These are phyloP conservation scores for Phymatocera aterrima DNA, from an alignment of 2,888 invertebrate genomes.

Conservation along the genomic window DNA sequence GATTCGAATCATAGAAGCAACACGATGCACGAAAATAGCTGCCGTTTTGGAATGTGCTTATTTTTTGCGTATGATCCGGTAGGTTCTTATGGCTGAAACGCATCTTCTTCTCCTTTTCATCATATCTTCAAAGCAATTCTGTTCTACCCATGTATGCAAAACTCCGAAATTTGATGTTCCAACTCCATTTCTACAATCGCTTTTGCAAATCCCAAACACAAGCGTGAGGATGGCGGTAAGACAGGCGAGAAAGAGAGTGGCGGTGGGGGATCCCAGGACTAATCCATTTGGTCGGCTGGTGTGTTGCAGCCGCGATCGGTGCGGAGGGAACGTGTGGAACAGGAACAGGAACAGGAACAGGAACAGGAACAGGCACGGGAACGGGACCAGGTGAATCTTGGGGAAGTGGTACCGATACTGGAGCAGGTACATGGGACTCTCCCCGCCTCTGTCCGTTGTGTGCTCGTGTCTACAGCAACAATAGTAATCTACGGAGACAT, in stretches of 20 bases:
- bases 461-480: constrained; percentile 68
- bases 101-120: too few relatives aligned
- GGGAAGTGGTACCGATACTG: constrained; percentile 53
- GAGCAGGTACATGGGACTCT: constrained; percentile 64
- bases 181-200: not conserved
- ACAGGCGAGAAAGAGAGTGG: constrained; percentile 40
- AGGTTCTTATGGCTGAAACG: too few relatives aligned
- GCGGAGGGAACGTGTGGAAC: constrained; percentile 46
- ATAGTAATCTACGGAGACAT: constrained; percentile 67
- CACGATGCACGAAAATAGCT: too few relatives aligned
- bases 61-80: too few relatives aligned
- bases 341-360: constrained; percentile 40
- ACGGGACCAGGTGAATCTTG: constrained; percentile 45
- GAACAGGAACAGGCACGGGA: constrained; percentile 49
- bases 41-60: too few relatives aligned
- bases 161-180: too few relatives aligned
- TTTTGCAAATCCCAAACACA: not conserved
- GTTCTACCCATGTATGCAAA: too few relatives aligned
- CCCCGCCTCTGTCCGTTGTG: constrained; percentile 67
- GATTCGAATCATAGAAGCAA: too few relatives aligned
- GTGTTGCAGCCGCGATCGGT: constrained; percentile 61
- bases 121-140: too few relatives aligned
- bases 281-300: constrained; percentile 65
- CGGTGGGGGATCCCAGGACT: constrained; percentile 52
- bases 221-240: not conserved